phyloP scores from a whole-genome alignment of 2,113 vertebrate genomes.

The Callipepla squamata region DNA sequence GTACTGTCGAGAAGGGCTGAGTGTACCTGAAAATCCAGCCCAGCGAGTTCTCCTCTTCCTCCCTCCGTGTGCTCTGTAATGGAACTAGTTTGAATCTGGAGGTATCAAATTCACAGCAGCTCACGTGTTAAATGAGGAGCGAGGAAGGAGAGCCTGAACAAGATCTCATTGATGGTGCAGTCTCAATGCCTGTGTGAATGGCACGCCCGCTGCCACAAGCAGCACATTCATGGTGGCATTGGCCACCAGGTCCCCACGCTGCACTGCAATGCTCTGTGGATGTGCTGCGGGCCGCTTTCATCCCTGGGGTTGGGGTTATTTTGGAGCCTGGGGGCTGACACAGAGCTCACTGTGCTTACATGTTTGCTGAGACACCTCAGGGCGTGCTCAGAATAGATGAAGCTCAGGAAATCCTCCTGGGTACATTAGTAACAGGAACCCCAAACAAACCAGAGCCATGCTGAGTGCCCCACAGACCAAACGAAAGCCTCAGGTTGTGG shows the following conservation, averaged over 20 bases:
- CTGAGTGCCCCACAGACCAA: rapidly evolving
- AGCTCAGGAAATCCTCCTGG: not conserved
- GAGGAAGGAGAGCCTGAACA: conserved; percentile 34
- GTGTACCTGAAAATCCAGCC: conserved; percentile 39
- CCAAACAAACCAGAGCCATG: not conserved
- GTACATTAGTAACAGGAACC: not conserved
- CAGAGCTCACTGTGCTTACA: not conserved
- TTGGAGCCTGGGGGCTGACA: not conserved
- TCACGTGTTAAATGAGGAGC: not conserved
- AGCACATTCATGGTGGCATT: not conserved
- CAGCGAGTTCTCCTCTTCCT: conserved; percentile 21
- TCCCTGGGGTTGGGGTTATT: not conserved
- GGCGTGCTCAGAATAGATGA: not conserved
- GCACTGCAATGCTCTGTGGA: not conserved
- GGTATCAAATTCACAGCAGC: not conserved
- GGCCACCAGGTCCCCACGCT: not conserved
- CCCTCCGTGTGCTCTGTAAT: not conserved
- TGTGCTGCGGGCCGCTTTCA: conserved; percentile 30
- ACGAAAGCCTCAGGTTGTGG: not conserved
- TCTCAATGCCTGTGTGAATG: not conserved
- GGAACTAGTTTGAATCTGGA: not conserved
- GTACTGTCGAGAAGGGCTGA: not conserved
- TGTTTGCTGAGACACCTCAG: not conserved
- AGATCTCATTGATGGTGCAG: conserved; percentile 18
- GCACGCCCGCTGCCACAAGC: not conserved